Evolutionary conservation across 2,888 invertebrate genomes (phyloP).

Genomic region (Amblyjoppa proteus): DNA sequence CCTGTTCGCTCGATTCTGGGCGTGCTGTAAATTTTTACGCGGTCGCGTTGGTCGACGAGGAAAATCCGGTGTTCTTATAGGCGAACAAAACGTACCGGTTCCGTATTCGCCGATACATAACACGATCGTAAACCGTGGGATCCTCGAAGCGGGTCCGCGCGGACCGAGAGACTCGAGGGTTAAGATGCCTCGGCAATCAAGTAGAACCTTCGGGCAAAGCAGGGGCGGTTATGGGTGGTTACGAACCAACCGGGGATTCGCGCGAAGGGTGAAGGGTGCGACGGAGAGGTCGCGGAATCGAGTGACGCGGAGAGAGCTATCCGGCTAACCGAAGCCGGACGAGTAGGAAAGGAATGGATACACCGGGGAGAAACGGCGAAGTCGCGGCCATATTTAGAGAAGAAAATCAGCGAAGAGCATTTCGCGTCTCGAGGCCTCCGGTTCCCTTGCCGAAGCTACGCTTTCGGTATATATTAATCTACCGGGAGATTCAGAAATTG

Average conservation of each 20-base stretch:
- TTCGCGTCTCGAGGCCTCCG: constrained; percentile 76
- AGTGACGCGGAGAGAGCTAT: constrained; percentile 44
- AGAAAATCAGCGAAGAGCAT: constrained; percentile 84
- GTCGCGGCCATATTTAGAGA: constrained; percentile 84
- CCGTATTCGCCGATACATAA: neutral
- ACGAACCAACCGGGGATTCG: constrained; percentile 72
- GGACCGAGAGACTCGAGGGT: constrained; percentile 80
- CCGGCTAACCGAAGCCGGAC: constrained; percentile 59
- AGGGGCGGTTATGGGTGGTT: constrained; percentile 84
- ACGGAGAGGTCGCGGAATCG: constrained; percentile 50
- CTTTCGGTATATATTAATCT: constrained; percentile 55
- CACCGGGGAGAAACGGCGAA: constrained; percentile 73
- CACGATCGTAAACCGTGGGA: neutral
- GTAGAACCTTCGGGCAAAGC: constrained; percentile 84
- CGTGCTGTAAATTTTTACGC: constrained; percentile 78
- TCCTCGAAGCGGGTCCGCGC: constrained; percentile 76
- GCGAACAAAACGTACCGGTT: constrained; percentile 61
- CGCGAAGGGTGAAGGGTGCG: constrained; percentile 70
- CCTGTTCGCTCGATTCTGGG: constrained; percentile 79
- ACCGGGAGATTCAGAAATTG: constrained; percentile 59
- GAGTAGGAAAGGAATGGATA: constrained; percentile 65
- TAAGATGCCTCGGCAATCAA: constrained; percentile 85
- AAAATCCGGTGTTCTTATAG: constrained; percentile 73
- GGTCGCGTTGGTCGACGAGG: constrained; percentile 73
- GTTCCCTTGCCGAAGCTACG: constrained; percentile 61